Evolutionary conservation across 2,888 invertebrate species (phyloP), one percentile per base, ranked within the genome.

Genomic region (Tricholauxania praeusta): DNA sequence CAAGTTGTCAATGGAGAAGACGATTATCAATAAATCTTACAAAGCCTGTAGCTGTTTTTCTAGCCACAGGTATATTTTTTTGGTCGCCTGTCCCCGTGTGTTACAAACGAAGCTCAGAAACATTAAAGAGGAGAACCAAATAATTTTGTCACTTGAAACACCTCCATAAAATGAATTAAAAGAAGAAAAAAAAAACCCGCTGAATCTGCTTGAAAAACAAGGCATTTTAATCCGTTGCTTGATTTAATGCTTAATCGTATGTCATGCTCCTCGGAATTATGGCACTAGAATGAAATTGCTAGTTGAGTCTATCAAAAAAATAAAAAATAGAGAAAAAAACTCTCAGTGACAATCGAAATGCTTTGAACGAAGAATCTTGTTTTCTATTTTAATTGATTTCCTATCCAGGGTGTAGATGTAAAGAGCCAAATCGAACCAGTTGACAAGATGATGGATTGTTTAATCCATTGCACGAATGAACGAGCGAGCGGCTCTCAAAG

Each of bases 381-480:
- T 55, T 57, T 67, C 53, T 39, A 47, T 60, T 69, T 70, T 70
- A 70, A 70, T 70, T 70, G 69, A 70, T 62, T 70, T 70, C 60
- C 52, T 60, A 19, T 51, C 62, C 51, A 32, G 49, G 14, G 28
- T 15, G 14, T 32, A 15, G 32, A 15, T 51, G 22, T 14, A 19
- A 67, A 49, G 47, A 14, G 62, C 15, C 62, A 17, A 19, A 17
- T n/a, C n/a, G 62, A 49, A 68, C 68, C 47, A 57, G 57, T 70
- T 70, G 70, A 70, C 70, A 63, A 39, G 39, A 48, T 70, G 70
- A 70, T 70, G 63, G 70, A 70, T 70, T 47, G 62, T 51, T 70
- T 70, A 70, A 70, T 53, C 63, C 70, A 53, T n/a, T 39, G 69
- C 59, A 68, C 59, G 77, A 66, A 12, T 17, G 59, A 19, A 49